Conservation (phyloP, 2,113 vertebrate species). For the Dipodomys spectabilis region DNA sequence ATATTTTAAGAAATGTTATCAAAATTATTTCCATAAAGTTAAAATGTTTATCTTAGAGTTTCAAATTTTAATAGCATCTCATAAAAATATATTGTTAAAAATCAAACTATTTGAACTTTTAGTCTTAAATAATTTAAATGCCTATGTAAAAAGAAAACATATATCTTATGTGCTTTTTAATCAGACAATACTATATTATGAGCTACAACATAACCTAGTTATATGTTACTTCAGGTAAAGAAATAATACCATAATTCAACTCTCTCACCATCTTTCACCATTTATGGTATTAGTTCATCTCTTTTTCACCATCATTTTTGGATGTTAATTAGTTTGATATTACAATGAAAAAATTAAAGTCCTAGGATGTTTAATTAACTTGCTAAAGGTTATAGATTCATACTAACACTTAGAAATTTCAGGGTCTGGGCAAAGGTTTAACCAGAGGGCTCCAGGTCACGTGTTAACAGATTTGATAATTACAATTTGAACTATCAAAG, state of each 20-base stretch:
- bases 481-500: neutral
- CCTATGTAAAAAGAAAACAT: neutral
- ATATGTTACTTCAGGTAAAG: neutral
- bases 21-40: neutral
- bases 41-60: neutral
- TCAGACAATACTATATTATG: neutral
- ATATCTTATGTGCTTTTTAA: neutral
- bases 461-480: neutral
- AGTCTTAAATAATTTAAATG: neutral
- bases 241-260: neutral
- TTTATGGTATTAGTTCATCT: neutral
- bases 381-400: conserved; percentile 9
- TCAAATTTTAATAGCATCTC: conserved; percentile 21
- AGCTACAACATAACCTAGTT: neutral
- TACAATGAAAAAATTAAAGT: conserved; percentile 23
- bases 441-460: neutral
- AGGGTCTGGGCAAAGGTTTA: neutral
- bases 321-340: neutral
- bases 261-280: neutral
- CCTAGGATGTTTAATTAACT: neutral
- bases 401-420: neutral
- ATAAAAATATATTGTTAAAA: neutral
- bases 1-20: neutral
- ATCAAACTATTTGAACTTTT: neutral
- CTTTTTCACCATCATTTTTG: neutral